These are phyloP conservation scores for Mergus octosetaceus DNA, from an alignment of 2,797 vertebrate genomes.

Conservation along the genomic window DNA sequence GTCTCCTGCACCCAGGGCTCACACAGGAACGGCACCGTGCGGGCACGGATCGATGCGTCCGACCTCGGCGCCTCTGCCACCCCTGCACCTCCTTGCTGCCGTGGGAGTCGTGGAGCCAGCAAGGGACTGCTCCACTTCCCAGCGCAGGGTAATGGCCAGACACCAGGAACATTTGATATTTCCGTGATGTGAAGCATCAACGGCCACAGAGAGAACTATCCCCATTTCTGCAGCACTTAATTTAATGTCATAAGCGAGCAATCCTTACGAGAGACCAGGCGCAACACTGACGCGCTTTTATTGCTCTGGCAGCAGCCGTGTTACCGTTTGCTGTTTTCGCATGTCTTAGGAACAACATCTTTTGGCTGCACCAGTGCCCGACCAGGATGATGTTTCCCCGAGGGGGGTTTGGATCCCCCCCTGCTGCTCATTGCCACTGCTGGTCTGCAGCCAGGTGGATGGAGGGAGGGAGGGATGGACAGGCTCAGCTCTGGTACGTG, in stretches of 20 bases:
- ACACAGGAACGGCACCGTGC: background rate
- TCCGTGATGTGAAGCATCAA: slow-evolving; percentile 46
- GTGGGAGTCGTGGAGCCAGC: slow-evolving; percentile 31
- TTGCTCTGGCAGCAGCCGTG: slow-evolving; percentile 43
- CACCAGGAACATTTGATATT: slow-evolving; percentile 48
- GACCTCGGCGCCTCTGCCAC: background rate
- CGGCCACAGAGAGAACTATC: slow-evolving; percentile 20
- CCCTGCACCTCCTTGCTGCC: slow-evolving; percentile 34
- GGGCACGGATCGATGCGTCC: background rate
- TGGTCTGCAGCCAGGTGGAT: background rate
- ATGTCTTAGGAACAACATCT: slow-evolving; percentile 45
- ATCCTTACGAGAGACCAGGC: background rate
- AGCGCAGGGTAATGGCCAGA: background rate
- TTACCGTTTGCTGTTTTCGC: slow-evolving; percentile 54
- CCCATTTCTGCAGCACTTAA: slow-evolving; percentile 49
- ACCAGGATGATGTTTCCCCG: accelerated
- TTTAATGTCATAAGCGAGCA: slow-evolving; percentile 23
- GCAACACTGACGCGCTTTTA: background rate
- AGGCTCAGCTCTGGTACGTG: background rate
- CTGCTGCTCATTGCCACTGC: accelerated
- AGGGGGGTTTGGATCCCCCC: background rate
- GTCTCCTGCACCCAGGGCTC: background rate
- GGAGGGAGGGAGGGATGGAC: background rate
- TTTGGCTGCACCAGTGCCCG: background rate
- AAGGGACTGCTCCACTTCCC: slow-evolving; percentile 13